Evolutionary conservation across 2,113 vertebrate species (phyloP).

Genomic region (Willisornis vidua): DNA sequence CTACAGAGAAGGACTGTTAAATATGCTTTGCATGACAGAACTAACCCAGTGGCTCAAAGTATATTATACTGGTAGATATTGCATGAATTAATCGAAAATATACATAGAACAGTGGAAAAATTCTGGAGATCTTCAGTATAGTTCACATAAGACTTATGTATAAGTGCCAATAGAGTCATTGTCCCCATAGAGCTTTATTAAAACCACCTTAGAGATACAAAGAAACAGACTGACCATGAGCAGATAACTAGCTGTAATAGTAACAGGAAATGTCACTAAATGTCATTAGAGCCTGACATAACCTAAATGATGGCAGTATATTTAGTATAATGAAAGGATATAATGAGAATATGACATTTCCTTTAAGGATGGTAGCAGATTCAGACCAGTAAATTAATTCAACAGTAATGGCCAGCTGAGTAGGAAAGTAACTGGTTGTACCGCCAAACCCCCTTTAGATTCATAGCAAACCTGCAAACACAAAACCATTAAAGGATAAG

Average conservation of each 20-base stretch:
- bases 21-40: not conserved
- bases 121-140: not conserved
- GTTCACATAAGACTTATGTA: not conserved
- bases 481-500: not conserved
- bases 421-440: not conserved
- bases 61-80: not conserved
- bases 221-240: not conserved
- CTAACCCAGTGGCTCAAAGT: not conserved
- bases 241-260: conserved; percentile 4
- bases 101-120: not conserved
- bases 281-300: conserved; percentile 46
- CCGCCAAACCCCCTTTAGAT: not conserved
- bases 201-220: not conserved
- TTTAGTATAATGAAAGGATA: conserved; percentile 16
- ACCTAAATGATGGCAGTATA: conserved; percentile 6
- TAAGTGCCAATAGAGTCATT: not conserved
- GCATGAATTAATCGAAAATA: not conserved
- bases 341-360: conserved; percentile 40
- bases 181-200: not conserved
- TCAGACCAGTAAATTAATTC: conserved; percentile 34
- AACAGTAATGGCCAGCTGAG: not conserved
- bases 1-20: not conserved
- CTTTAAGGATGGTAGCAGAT: conserved; percentile 13
- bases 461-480: not conserved
- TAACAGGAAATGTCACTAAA: conserved; percentile 47